Percentiles rank a stretch among this genome's conserved stretches.
Conservation (phyloP, 2,888 invertebrate species). For the Tenthredo amoena region DNA sequence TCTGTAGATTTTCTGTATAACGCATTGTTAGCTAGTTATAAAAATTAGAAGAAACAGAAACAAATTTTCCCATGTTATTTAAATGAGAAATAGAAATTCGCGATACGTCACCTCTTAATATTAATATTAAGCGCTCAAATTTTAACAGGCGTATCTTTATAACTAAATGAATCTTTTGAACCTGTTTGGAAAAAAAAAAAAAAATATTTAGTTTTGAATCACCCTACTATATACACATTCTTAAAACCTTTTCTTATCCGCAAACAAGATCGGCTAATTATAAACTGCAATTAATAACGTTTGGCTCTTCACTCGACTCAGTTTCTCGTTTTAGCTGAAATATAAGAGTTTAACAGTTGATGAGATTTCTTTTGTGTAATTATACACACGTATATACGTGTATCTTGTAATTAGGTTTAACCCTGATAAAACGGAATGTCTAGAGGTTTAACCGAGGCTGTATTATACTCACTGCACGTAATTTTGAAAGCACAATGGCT, state of each 20-base stretch:
- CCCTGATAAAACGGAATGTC: slow-evolving; percentile 5
- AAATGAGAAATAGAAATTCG: too few species aligned
- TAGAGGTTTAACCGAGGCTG: not conserved
- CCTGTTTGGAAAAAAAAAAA: too few species aligned
- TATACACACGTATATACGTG: not conserved
- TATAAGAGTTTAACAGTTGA: not conserved
- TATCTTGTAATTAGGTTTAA: not conserved
- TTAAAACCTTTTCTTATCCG: not conserved
- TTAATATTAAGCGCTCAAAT: too few species aligned
- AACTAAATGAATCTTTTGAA: too few species aligned
- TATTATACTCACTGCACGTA: not conserved
- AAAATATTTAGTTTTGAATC: too few species aligned
- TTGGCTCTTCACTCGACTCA: not conserved
- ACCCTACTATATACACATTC: too few species aligned
- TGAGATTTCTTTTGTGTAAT: not conserved
- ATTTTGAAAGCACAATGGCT: not conserved
- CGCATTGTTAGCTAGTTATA: too few species aligned
- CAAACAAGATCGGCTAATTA: slow-evolving; percentile 21
- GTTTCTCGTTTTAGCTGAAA: not conserved
- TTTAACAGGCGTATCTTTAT: too few species aligned
- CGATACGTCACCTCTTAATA: too few species aligned
- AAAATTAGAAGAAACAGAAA: too few species aligned
- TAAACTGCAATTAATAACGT: not conserved
- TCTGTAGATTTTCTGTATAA: too few species aligned
- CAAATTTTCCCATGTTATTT: too few species aligned